Evolutionary conservation across 2,888 invertebrate genomes (phyloP).

Genomic region (Drosophila cognata): DNA sequence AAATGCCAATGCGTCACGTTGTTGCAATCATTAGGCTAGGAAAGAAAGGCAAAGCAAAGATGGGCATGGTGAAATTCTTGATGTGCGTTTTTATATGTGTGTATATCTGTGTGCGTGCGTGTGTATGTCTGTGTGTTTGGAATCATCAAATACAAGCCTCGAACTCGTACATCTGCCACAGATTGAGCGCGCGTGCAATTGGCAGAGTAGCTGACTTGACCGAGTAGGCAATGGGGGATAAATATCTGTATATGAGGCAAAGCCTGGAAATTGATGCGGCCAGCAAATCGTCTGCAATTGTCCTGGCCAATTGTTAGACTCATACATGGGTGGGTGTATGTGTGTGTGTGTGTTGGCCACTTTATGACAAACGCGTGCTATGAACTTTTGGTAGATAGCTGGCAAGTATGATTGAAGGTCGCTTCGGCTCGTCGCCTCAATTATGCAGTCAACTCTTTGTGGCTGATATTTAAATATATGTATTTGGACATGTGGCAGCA

Average conservation of each 20-base stretch:
- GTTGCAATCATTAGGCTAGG: slow-evolving; percentile 71
- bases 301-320: slow-evolving; percentile 59
- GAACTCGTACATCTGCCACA: slow-evolving; percentile 51
- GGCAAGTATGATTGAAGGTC: slow-evolving; percentile 61
- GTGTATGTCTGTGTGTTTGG: slow-evolving; percentile 35
- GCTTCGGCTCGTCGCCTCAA: slow-evolving; percentile 42
- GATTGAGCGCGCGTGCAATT: slow-evolving; percentile 60
- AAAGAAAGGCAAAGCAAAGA: slow-evolving; percentile 29
- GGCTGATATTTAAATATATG: slow-evolving; percentile 69
- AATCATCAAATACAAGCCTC: slow-evolving; percentile 59
- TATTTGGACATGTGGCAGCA: slow-evolving; percentile 48
- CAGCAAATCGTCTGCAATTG: slow-evolving; percentile 68
- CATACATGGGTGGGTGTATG: slow-evolving; percentile 1
- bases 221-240: slow-evolving; percentile 1
- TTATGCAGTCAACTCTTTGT: slow-evolving; percentile 75
- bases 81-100: background rate
- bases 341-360: background rate
- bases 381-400: slow-evolving; percentile 47
- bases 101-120: background rate
- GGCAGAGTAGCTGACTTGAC: slow-evolving; percentile 20
- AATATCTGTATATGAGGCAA: slow-evolving; percentile 28
- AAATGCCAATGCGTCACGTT: slow-evolving; percentile 67
- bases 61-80: slow-evolving; percentile 34
- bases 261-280: slow-evolving; percentile 54
- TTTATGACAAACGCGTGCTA: slow-evolving; percentile 51